These are phyloP conservation scores for Volucella inanis DNA, from an alignment of 2,888 invertebrate species.

Conservation along the genomic window DNA sequence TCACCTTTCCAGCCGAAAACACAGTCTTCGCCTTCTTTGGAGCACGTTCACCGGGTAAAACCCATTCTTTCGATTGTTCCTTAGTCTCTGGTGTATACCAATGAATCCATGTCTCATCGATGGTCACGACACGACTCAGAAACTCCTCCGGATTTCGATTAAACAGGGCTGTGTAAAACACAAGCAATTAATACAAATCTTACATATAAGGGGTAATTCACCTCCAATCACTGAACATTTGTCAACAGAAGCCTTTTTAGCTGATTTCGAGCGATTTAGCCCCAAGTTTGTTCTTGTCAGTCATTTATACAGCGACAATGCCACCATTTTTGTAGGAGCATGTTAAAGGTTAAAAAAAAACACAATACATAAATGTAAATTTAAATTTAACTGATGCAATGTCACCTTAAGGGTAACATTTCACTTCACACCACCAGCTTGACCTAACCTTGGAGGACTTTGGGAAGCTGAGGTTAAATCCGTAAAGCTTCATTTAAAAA, in stretches of 20 bases:
- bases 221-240: no score
- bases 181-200: no score
- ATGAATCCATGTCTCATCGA: no score
- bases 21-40: no score
- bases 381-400: not conserved
- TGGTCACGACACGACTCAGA: no score
- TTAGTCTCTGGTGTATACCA: no score
- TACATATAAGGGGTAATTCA: no score
- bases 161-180: no score
- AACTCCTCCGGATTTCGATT: no score
- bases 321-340: constrained; percentile 78
- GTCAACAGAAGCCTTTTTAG: constrained; percentile 75
- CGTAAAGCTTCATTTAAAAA: constrained; percentile 14
- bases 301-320: constrained; percentile 76
- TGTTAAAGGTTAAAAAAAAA: constrained; percentile 1
- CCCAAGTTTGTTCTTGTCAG: constrained; percentile 75
- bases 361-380: not conserved
- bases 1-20: no score
- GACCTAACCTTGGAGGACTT: constrained; percentile 22
- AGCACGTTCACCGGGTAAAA: no score
- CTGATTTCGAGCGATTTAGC: constrained; percentile 75
- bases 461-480: not conserved
- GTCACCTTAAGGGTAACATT: not conserved
- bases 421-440: constrained; percentile 18
- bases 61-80: no score